phyloP scores from a whole-genome alignment of 1,140 invertebrate species.

The Calephelis virginiensis region DNA sequence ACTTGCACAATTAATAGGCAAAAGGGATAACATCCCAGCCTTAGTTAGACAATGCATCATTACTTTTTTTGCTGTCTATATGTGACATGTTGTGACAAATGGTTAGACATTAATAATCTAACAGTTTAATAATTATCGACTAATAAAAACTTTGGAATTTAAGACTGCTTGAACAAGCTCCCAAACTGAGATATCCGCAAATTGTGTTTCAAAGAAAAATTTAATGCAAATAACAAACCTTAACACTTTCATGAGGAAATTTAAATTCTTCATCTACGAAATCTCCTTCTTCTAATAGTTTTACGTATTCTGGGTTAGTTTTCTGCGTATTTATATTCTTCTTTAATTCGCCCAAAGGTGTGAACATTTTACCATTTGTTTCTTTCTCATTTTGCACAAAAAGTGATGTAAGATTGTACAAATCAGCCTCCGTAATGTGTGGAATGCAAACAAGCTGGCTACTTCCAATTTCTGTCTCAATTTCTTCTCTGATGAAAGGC shows the following conservation, averaged over 20 bases:
- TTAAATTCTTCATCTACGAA: conserved; percentile 69
- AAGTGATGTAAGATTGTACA: conserved; percentile 70
- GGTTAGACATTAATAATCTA: too few relatives aligned
- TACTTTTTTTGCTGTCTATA: too few relatives aligned
- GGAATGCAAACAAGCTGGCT: conserved; percentile 73
- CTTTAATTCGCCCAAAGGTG: conserved; percentile 64
- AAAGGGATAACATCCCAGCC: too few relatives aligned
- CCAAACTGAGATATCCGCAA: too few relatives aligned
- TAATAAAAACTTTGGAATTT: too few relatives aligned
- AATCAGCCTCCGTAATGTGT: conserved; percentile 72
- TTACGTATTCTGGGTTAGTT: conserved; percentile 62
- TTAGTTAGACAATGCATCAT: too few relatives aligned
- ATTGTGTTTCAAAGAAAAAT: too few relatives aligned
- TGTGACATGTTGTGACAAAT: too few relatives aligned
- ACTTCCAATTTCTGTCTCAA: conserved; percentile 74
- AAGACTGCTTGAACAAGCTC: too few relatives aligned
- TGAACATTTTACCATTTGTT: conserved; percentile 70
- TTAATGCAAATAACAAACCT: conserved; percentile 42
- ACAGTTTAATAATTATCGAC: too few relatives aligned
- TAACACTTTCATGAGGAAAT: conserved; percentile 76
- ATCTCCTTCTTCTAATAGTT: conserved; percentile 57
- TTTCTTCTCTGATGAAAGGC: conserved; percentile 77
- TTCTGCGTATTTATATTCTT: conserved; percentile 66
- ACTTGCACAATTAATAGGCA: too few relatives aligned
- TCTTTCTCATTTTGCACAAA: conserved; percentile 69